Base-by-base conservation (phyloP, 2,888 invertebrate species). In the Ecliptopera silaceata region DNA sequence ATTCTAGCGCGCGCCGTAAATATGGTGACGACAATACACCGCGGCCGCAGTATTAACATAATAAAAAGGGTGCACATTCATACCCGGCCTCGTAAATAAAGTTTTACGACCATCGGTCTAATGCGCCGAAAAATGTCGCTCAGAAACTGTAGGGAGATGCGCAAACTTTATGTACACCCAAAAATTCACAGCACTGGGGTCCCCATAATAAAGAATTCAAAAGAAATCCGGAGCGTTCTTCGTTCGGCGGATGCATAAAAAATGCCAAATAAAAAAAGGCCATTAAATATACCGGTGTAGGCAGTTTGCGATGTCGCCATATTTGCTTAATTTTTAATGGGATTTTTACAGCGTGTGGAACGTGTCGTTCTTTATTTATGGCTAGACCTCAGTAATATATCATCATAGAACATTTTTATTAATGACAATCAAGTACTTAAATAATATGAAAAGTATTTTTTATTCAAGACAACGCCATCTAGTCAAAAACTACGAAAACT, bases 61-160 rank as follows among this genome's bases (percentile, higher is more conserved):
- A 88, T 86, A 88, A 88, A 87, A 86, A 86, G 82, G 82, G 82
- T 75, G 73, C 86, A 64, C 61, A 82, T 85, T 86, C 86, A 84
- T 83, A 84, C 75, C 74, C 65, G 67, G 79, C 68, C n/a, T 78
- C 84, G 81, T 88, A 87, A 88, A 88, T 88, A 88, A 82, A 81
- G 78, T 86, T 88, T 88, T 87, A 88, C 86, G 78, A 84, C 74
- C 77, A 78, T 77, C 84, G 86, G 76, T 86, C 86, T 86, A 86
- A 88, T 85, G 84, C 86, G 75, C 76, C 80, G 79, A 80, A 84
- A 83, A 86, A 84, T 84, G 84, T 54, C 48, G 39, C 48, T 39
- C 39, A 48, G 18, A 29, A 48, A 39, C 48, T 31, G 47, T 29
- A 29, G 36, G 15, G 39, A 48, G 29, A 39, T 31, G 36, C 17